A percentile compares a stretch with the other conserved stretches of the same genome.
Conservation (phyloP, 2,113 vertebrate species). For the Corythornis madagascariensis region DNA sequence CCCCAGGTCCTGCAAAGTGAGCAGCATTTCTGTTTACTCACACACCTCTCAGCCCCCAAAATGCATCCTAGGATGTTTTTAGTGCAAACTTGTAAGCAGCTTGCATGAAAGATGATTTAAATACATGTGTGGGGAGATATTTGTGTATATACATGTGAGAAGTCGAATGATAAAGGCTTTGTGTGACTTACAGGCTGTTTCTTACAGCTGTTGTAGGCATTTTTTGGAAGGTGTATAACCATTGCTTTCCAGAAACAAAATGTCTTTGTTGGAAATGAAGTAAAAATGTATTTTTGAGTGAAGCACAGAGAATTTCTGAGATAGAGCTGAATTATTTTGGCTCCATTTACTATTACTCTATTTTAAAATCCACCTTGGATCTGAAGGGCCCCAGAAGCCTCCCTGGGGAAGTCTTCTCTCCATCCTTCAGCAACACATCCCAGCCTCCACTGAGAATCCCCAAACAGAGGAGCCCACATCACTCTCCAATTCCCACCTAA, state of each 20-base stretch:
- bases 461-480: neutral
- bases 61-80: neutral
- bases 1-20: neutral
- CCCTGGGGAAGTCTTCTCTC: neutral
- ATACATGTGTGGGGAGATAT: accelerated
- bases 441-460: neutral
- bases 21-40: neutral
- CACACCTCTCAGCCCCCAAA: neutral
- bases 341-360: neutral
- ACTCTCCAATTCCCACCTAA: neutral
- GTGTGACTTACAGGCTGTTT: neutral
- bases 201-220: neutral
- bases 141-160: neutral
- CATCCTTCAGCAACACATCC: neutral
- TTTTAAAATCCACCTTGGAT: neutral
- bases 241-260: neutral
- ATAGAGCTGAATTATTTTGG: neutral
- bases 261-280: neutral
- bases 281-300: neutral
- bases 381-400: neutral
- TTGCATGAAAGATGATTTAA: neutral
- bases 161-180: neutral
- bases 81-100: neutral
- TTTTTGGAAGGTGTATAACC: neutral
- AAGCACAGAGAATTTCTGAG: neutral